Evolutionary conservation across 30 jellyfish, hydroid and myxozoan genomes (phyloP), one percentile per base, ranked within the genome.

Genomic region (Morbakka virulenta): DNA sequence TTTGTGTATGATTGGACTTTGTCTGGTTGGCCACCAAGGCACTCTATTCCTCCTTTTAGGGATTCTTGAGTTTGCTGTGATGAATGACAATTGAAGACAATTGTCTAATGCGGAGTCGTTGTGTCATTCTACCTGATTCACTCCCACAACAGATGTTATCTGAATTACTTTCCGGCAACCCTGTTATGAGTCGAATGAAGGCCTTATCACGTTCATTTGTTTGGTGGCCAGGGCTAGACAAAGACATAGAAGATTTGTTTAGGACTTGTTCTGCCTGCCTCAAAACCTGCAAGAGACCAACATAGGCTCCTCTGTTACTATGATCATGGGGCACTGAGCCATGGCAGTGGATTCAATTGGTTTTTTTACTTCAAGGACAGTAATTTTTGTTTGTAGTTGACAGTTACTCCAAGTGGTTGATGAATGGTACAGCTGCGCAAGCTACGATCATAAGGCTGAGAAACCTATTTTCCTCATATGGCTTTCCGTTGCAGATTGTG

Each of bases 151-250:
- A 61, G 33, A 35, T 71, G 35, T 29, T 71, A 32, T 17, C 35
- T 71, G 81, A 71, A 21, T 71, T 76, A 17, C 88, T 63, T 65
- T 84, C 67, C 12, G 13, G 20, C 30, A 77, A 76, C 65, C 88
- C 88, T 0, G 88, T 77, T 30, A 0, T 76, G 13, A 17, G 84
- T n/a, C 0, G 87, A 23, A 76, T 76, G 79, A 65, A 50, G 22
- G 32, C 50, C 24, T 34, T 76, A 20, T 88, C 88, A 4, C 28
- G 78, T 14, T 22, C 41, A 4, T 50, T 62, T 64, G 31, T 52
- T 13, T 76, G 88, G 88, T 76, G 88, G 88, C 79, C 88, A 30
- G 79, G 80, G 24, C 67, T 76, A 14, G 88, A 76, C 35, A 12
- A 9, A 3, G 88, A 64, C 22, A 32, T 76, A 4, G 88, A 33